phyloP scores from a whole-genome alignment of 1,140 invertebrate genomes.

The Globodera ellingtonae region DNA sequence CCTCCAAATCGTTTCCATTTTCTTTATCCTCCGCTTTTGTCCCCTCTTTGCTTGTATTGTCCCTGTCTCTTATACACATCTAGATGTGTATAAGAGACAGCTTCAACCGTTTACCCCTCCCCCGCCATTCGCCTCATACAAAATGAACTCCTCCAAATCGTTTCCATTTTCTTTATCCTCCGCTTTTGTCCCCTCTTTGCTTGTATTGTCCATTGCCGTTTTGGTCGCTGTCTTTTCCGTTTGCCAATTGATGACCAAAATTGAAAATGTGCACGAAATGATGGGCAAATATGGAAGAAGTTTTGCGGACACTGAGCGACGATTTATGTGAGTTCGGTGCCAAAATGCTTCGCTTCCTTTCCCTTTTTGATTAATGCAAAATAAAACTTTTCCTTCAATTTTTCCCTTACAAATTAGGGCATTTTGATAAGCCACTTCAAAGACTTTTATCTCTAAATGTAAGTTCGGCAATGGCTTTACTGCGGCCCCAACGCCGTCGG shows the following conservation, averaged over 20 bases:
- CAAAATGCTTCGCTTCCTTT: no score
- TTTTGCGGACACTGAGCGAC: not conserved
- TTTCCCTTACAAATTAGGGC: no score
- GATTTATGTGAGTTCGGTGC: not conserved
- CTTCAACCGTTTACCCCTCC: not conserved
- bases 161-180: no score
- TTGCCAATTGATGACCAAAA: slow-evolving; percentile 14
- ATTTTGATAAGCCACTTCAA: no score
- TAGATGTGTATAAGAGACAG: no score
- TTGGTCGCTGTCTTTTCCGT: not conserved
- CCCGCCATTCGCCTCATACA: not conserved
- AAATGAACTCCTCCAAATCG: not conserved
- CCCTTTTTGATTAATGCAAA: no score
- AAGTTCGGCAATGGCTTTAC: not conserved
- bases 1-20: not conserved
- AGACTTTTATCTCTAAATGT: not conserved
- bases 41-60: not conserved
- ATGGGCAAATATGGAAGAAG: not conserved
- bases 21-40: not conserved
- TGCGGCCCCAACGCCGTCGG: not conserved
- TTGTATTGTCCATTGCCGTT: not conserved
- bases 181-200: not conserved
- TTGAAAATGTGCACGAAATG: slow-evolving; percentile 8
- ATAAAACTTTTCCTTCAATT: no score
- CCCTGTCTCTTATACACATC: no score